These are phyloP conservation scores for Pseudococcus jackbeardsleyi DNA, from an alignment of 2,888 invertebrate genomes.

Conservation along the genomic window DNA sequence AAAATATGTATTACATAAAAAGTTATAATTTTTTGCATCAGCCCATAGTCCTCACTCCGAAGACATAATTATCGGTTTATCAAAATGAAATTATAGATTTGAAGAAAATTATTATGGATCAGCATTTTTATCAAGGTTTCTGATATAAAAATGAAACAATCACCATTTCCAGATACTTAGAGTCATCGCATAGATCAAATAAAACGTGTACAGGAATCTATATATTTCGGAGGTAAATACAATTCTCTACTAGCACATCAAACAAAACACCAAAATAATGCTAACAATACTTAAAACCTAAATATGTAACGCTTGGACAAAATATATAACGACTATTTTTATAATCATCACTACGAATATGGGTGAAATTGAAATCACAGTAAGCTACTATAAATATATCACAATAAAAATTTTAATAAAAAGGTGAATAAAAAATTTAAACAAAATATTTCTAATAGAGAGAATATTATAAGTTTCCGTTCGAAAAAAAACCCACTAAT, in stretches of 20 bases:
- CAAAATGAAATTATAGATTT: too few relatives aligned
- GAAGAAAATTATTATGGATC: too few relatives aligned
- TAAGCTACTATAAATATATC: conserved; percentile 58
- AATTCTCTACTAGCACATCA: background rate
- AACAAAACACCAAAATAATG: conserved; percentile 31
- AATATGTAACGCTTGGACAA: conserved; percentile 20
- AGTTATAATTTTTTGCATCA: too few relatives aligned
- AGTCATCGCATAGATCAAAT: background rate
- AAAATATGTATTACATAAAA: too few relatives aligned
- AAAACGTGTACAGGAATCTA: background rate
- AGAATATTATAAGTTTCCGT: background rate
- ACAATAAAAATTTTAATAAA: conserved; percentile 40
- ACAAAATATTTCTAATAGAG: background rate
- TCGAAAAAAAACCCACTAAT: background rate
- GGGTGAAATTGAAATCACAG: conserved; percentile 59
- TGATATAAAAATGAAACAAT: too few relatives aligned
- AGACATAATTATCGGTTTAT: too few relatives aligned
- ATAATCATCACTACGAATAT: conserved; percentile 54
- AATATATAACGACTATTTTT: background rate
- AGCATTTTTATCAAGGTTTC: too few relatives aligned
- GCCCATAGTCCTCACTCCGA: too few relatives aligned
- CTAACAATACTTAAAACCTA: background rate
- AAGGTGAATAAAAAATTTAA: conserved; percentile 22
- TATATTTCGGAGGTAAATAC: background rate
- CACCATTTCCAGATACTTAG: too few relatives aligned